Conservation (phyloP, 2,113 vertebrate species). For the Pipra filicauda region DNA sequence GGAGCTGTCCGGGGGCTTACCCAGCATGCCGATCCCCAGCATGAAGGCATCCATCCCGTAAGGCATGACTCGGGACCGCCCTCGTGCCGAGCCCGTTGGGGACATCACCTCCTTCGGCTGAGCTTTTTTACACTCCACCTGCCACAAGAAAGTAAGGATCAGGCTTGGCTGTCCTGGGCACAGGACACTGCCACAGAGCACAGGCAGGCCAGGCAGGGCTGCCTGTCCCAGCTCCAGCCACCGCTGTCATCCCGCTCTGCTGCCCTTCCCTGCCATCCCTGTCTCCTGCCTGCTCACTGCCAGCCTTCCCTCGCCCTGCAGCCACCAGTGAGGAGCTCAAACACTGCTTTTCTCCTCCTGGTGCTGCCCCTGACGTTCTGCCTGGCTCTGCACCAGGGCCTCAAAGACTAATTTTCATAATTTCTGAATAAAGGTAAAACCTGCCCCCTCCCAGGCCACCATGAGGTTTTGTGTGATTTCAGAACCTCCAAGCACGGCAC, state of each 20-base stretch:
- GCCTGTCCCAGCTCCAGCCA: background rate
- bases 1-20: conserved; percentile 74
- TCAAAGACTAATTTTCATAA: background rate
- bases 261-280: background rate
- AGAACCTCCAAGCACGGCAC: background rate
- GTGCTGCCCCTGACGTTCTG: background rate
- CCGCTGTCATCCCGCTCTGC: accelerated
- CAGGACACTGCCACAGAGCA: background rate
- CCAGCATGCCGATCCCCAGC: conserved; percentile 99
- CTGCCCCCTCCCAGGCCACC: background rate
- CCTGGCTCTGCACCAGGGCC: background rate
- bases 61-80: conserved; percentile 96
- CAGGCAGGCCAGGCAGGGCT: background rate
- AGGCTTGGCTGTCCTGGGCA: background rate
- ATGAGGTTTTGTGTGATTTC: background rate
- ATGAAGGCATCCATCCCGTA: conserved; percentile 99
- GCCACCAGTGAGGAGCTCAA: background rate
- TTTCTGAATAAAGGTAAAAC: background rate
- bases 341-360: background rate
- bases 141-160: conserved; percentile 46
- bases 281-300: background rate
- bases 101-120: conserved; percentile 99
- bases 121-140: conserved; percentile 99
- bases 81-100: conserved; percentile 93
- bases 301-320: background rate